These are phyloP conservation scores for Muscicapa comitata DNA, from an alignment of 2,797 vertebrate genomes.

Conservation along the genomic window DNA sequence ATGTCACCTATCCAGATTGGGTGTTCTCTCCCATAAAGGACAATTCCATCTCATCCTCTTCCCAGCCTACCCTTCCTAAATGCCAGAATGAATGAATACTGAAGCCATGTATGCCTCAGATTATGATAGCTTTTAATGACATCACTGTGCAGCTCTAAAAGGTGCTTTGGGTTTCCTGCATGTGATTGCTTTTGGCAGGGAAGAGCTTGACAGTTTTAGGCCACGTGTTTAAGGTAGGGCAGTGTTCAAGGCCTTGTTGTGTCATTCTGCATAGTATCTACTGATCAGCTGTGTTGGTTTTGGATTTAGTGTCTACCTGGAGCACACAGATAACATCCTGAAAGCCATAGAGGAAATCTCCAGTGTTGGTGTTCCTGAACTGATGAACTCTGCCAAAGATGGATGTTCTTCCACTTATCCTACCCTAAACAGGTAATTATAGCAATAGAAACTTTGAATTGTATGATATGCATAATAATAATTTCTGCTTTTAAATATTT, in stretches of 20 bases:
- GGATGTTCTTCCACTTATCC: slow-evolving; percentile 85
- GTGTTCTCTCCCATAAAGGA: background rate
- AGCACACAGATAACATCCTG: slow-evolving; percentile 84
- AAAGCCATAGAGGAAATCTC: slow-evolving; percentile 92
- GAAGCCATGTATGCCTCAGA: background rate
- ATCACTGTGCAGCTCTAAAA: background rate
- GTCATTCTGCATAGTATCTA: background rate
- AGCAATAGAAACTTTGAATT: background rate
- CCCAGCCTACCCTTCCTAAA: background rate
- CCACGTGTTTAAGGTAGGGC: background rate
- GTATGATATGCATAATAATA: background rate
- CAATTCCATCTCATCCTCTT: background rate
- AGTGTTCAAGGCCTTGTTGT: background rate
- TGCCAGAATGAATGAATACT: background rate
- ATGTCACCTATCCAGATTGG: background rate
- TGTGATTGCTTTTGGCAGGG: background rate
- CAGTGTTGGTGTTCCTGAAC: slow-evolving; percentile 83
- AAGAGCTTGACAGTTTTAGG: background rate
- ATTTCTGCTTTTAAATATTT: background rate
- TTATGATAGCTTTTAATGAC: background rate
- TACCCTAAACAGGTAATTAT: slow-evolving; percentile 81
- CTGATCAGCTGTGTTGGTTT: background rate
- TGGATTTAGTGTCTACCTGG: slow-evolving; percentile 85
- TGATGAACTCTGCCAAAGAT: slow-evolving; percentile 84
- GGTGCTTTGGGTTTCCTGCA: background rate